Evolutionary conservation across 2,888 invertebrate species (phyloP), one percentile per base, ranked within the genome.

Genomic region (Bedellia somnulentella): DNA sequence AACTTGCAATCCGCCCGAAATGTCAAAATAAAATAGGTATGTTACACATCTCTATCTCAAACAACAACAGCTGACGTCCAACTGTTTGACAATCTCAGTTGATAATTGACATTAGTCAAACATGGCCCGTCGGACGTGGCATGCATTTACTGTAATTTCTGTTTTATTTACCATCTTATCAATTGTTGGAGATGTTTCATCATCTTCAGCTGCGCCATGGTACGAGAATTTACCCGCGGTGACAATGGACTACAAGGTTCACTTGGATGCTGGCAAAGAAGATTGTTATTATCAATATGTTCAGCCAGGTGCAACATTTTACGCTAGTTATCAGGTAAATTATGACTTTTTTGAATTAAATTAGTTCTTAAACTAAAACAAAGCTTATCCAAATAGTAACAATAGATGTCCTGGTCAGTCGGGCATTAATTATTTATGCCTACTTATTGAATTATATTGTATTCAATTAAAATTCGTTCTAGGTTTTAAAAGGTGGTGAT

Each of bases 201-300:
- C 80, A 4, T 51, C 80, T 38, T 58, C 80, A 9, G 79, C 81
- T 21, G 76, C 80, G 44, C 88, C 88, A 24, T 90, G 89, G 89
- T 90, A 90, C 58, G 91, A 91, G 60, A 85, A 85, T 43, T 64
- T 90, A 33, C 94, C 94, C 8, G 94, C 94, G 6, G 92, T 93
- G 17, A 91, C 93, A 2, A 93, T 94, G 88, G 95, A 95, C 56
- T 96, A 96, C 57, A 94, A 94, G 71, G 89, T 96, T 18, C 90
- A 94, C 62, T 86, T 96, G 37, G 93, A 93, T 49, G 90, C 94
- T n/a, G 93, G 94, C 33, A 77, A 77, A 46, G 94, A 95, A 66
- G 95, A 96, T 53, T 96, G 96, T 67, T 96, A 94, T 66, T 93
- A 84, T 61, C 95, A 96, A 76, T 93, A 89, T 75, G 93, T 94